Conservation (phyloP, 2,113 vertebrate species). For the Indicator indicator region DNA sequence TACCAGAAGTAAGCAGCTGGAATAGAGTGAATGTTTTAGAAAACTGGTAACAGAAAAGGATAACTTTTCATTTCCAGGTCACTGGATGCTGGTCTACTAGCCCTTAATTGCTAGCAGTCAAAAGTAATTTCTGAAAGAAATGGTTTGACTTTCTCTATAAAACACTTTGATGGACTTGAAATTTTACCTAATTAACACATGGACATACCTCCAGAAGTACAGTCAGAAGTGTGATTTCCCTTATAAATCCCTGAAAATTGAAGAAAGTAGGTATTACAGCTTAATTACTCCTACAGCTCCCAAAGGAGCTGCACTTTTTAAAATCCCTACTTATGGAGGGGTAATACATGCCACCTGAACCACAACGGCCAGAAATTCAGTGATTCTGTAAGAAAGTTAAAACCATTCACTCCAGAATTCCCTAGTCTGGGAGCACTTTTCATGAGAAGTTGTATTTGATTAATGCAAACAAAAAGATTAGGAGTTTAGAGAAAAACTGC, state of each 20-base stretch:
- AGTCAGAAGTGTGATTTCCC: not conserved
- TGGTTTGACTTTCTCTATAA: not conserved
- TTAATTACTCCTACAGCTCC: not conserved
- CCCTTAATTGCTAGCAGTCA: not conserved
- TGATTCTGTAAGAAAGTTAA: not conserved
- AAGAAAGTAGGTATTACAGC: not conserved
- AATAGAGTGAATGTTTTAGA: not conserved
- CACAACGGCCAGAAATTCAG: rapidly evolving
- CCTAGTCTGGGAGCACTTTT: not conserved
- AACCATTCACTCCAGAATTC: not conserved
- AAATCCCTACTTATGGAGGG: rapidly evolving
- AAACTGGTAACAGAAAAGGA: not conserved
- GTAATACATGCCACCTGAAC: not conserved
- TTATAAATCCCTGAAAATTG: not conserved
- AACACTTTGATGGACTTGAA: not conserved
- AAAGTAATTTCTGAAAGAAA: not conserved
- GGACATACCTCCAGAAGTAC: not conserved
- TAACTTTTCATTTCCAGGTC: not conserved
- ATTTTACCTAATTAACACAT: not conserved
- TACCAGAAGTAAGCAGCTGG: not conserved
- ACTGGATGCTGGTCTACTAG: not conserved
- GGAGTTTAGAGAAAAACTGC: not conserved
- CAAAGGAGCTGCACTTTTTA: not conserved
- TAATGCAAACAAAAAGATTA: not conserved
- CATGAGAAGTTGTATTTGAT: not conserved